Evolutionary conservation across 2,888 invertebrate species (phyloP).

Genomic region (Hyles lineata): DNA sequence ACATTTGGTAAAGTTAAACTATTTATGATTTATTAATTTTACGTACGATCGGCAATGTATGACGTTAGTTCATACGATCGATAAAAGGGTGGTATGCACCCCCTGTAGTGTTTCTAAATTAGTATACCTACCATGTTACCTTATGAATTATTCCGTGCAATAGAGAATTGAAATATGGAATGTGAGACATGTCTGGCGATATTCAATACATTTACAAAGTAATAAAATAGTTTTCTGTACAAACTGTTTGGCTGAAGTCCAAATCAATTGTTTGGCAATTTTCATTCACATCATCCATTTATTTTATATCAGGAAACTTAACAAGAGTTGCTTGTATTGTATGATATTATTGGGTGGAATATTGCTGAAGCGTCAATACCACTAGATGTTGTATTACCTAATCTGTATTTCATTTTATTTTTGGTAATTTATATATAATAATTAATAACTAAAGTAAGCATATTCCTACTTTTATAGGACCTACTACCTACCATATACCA

Average conservation of each 20-base stretch:
- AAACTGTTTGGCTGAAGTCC: background rate
- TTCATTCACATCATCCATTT: background rate
- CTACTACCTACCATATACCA: no score
- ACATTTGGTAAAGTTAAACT: no score
- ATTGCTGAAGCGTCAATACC: no score
- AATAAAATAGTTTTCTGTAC: background rate
- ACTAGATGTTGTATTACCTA: no score
- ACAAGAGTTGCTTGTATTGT: background rate
- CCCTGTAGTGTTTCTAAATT: background rate
- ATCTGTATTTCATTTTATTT: no score
- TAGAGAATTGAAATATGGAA: background rate
- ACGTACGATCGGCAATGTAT: no score
- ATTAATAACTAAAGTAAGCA: no score
- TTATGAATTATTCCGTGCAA: background rate
- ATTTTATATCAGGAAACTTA: background rate
- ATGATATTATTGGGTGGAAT: no score
- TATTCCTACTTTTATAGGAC: no score
- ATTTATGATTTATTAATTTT: no score
- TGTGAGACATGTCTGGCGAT: background rate
- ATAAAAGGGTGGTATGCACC: background rate
- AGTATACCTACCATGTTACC: background rate
- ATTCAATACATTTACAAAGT: constrained; percentile 1
- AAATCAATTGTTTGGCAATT: background rate
- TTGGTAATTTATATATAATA: no score
- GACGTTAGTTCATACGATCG: background rate